phyloP scores from a whole-genome alignment of 2,888 invertebrate genomes.

The Malthinus seriepunctatus region DNA sequence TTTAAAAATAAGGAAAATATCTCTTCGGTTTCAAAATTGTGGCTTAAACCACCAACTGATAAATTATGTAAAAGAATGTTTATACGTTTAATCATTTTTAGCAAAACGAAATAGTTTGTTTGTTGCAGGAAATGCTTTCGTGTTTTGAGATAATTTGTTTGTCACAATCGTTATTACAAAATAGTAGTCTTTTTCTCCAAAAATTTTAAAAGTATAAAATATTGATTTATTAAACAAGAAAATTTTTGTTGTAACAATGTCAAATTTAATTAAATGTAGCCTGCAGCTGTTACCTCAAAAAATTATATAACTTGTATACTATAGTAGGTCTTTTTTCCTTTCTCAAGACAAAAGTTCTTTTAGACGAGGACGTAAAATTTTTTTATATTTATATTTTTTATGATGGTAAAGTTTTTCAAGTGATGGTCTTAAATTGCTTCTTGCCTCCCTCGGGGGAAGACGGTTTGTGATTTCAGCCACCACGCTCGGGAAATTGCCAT shows the following conservation, averaged over 20 bases:
- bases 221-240: neutral
- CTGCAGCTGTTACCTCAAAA: neutral
- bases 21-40: too few species aligned
- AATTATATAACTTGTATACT: neutral
- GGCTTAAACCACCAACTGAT: too few species aligned
- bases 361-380: neutral
- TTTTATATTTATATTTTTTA: neutral
- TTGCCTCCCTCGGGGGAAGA: constrained; percentile 31
- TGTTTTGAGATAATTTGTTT: neutral
- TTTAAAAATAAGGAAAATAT: too few species aligned
- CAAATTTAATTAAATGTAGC: constrained; percentile 6
- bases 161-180: neutral
- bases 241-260: neutral
- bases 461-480: constrained; percentile 33
- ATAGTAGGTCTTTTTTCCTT: too few species aligned
- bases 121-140: too few species aligned
- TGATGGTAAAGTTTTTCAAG: neutral
- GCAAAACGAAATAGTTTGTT: too few species aligned
- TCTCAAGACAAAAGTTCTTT: too few species aligned
- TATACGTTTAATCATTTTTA: too few species aligned
- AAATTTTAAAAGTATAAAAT: neutral
- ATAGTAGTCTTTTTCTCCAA: neutral
- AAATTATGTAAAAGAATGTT: too few species aligned
- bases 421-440: constrained; percentile 29
- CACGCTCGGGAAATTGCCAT: constrained; percentile 34